A percentile compares a stretch with the other conserved stretches of the same genome.
Conservation (phyloP, 2,888 invertebrate genomes). For the Acanthosepion pharaonis region DNA sequence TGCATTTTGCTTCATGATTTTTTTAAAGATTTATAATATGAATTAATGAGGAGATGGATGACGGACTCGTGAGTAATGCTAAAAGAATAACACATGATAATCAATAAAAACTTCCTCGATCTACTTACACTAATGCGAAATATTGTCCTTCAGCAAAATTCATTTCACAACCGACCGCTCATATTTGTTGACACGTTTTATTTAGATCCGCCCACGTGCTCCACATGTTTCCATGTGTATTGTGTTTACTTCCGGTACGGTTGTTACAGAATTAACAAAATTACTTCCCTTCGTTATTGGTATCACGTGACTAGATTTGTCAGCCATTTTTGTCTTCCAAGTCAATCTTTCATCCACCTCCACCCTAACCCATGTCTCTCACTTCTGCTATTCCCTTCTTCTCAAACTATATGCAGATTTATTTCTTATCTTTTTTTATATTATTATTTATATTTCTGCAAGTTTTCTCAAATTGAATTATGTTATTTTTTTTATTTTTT, state of each 20-base stretch:
- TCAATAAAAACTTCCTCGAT: no score
- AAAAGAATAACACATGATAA: no score
- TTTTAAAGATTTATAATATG: no score
- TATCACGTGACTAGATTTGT: neutral
- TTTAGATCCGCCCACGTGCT: conserved; percentile 12
- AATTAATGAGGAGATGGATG: no score
- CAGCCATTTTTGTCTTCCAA: neutral
- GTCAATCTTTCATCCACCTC: neutral
- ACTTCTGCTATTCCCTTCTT: neutral
- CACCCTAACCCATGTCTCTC: neutral
- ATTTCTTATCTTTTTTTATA: neutral
- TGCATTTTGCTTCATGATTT: no score
- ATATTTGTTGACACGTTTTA: neutral
- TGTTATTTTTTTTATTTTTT: no score
- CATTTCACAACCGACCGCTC: neutral
- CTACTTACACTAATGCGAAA: no score
- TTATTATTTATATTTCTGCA: neutral
- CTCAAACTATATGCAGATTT: neutral
- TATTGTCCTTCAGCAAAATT: neutral
- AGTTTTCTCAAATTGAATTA: neutral
- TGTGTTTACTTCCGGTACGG: neutral
- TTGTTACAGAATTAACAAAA: neutral
- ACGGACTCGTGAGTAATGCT: no score
- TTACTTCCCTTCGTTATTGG: neutral
- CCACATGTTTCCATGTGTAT: neutral